Percentiles rank a stretch among this genome's conserved stretches.
Conservation (phyloP, 2,113 vertebrate genomes). For the Psophia crepitans region DNA sequence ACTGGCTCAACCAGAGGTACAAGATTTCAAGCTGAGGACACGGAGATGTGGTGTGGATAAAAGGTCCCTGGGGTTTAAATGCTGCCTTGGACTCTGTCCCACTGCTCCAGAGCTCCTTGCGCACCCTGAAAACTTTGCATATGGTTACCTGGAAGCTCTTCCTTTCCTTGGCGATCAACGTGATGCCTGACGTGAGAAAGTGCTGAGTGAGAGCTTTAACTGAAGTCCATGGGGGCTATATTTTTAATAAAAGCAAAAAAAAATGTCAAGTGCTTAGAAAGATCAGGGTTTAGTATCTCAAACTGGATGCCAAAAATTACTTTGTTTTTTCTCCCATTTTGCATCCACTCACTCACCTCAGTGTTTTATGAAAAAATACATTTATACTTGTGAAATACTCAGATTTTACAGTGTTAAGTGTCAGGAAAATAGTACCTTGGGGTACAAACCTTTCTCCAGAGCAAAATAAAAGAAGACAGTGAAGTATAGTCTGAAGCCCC, state of each 20-base stretch:
- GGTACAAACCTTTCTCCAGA: neutral
- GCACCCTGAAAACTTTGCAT: neutral
- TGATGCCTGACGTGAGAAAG: neutral
- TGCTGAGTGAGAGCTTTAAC: neutral
- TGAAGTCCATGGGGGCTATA: neutral
- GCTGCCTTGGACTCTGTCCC: neutral
- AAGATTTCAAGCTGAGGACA: neutral
- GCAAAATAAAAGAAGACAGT: neutral
- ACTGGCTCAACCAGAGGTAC: neutral
- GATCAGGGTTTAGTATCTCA: neutral
- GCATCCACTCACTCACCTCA: neutral
- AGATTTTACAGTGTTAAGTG: neutral
- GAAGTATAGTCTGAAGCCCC: neutral
- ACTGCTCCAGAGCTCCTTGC: neutral
- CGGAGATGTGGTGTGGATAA: neutral
- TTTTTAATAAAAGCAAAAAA: neutral
- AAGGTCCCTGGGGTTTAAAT: neutral
- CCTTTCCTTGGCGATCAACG: neutral
- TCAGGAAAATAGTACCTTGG: neutral
- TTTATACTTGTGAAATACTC: neutral
- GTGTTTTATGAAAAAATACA: neutral
- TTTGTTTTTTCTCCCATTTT: neutral
- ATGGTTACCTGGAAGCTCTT: neutral
- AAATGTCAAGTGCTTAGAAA: neutral
- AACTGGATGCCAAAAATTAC: neutral